These are phyloP conservation scores for Myopa testacea DNA, from an alignment of 2,888 invertebrate species.

Conservation along the genomic window DNA sequence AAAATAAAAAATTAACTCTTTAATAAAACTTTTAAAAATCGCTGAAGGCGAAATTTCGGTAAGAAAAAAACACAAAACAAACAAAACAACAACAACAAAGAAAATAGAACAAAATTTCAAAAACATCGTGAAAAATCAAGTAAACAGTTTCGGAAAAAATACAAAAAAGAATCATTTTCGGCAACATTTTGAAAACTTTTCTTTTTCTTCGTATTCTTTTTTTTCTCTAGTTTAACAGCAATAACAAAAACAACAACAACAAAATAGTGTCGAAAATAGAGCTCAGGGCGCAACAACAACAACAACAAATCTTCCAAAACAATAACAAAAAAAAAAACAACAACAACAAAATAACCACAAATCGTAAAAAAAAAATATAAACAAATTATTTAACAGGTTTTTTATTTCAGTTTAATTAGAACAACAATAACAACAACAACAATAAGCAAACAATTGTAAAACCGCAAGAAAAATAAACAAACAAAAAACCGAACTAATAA, in stretches of 20 bases:
- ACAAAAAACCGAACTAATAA: constrained; percentile 60
- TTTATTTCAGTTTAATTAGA: constrained; percentile 38
- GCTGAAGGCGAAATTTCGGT: constrained; percentile 25
- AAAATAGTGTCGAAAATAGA: constrained; percentile 32
- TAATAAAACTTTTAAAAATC: constrained; percentile 33
- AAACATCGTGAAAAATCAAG: constrained; percentile 33
- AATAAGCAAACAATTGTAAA: constrained; percentile 43
- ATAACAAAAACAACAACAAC: constrained; percentile 31
- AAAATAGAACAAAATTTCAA: constrained; percentile 42
- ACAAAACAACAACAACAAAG: constrained; percentile 34
- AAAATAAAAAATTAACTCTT: constrained; percentile 50
- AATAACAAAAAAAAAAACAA: constrained; percentile 45
- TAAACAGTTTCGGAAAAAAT: constrained; percentile 51
- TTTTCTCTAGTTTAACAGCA: background rate
- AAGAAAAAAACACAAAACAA: background rate
- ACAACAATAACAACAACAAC: constrained; percentile 34
- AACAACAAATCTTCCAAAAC: constrained; percentile 43
- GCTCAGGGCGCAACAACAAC: constrained; percentile 36
- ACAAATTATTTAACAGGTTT: constrained; percentile 27
- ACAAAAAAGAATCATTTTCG: constrained; percentile 1
- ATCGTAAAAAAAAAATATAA: constrained; percentile 45
- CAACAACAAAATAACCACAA: constrained; percentile 33
- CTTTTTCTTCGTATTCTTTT: background rate
- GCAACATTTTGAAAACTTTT: constrained; percentile 13
- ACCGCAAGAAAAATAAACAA: constrained; percentile 56